Evolutionary conservation across 2,113 vertebrate genomes (phyloP).

Genomic region (Chaetops frenatus): DNA sequence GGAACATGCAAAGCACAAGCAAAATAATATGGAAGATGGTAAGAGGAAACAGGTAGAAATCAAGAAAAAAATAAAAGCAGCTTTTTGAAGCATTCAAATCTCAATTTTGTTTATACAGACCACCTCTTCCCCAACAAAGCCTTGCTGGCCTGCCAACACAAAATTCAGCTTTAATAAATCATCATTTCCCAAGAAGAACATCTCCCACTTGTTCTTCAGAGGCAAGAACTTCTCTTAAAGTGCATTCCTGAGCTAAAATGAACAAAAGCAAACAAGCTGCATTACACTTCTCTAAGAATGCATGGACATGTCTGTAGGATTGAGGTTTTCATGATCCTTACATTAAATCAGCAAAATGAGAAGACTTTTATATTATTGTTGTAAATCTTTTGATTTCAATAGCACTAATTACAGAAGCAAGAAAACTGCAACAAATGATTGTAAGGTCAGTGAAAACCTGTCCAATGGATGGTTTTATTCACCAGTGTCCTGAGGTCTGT

Average conservation of each 20-base stretch:
- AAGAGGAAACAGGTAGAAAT: not conserved
- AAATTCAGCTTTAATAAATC: not conserved
- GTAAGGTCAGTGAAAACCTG: not conserved
- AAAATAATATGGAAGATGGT: not conserved
- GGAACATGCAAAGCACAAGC: slow-evolving; percentile 1
- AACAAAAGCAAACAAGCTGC: not conserved
- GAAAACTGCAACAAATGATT: not conserved
- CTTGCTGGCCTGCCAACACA: not conserved
- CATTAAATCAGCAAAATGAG: not conserved
- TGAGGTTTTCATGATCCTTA: not conserved
- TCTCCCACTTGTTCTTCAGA: not conserved
- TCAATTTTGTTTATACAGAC: not conserved
- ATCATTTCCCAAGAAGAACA: not conserved
- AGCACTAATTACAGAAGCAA: not conserved
- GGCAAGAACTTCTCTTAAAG: not conserved
- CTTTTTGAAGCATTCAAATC: slow-evolving; percentile 42
- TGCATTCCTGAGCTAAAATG: not conserved
- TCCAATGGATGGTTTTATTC: not conserved
- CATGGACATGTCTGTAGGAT: not conserved
- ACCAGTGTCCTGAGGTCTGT: not conserved
- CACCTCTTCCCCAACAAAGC: not conserved
- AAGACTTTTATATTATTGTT: not conserved
- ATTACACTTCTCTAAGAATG: not conserved
- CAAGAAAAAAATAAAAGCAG: slow-evolving; percentile 17
- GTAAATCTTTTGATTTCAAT: not conserved